phyloP scores from a whole-genome alignment of 2,888 invertebrate genomes.

The Callosobruchus maculatus region DNA sequence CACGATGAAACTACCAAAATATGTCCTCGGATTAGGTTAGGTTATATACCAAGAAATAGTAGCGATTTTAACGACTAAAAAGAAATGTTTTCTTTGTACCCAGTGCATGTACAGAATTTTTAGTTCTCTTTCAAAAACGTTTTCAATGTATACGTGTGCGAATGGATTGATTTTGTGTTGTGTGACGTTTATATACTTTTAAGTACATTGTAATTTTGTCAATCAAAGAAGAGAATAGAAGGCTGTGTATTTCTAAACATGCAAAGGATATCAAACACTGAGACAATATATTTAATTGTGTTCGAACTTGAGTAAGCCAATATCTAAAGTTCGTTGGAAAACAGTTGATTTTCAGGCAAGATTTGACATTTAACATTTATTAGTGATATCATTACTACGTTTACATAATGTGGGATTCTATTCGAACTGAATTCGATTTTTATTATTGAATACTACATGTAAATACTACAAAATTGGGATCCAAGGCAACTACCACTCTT shows the following conservation, averaged over 20 bases:
- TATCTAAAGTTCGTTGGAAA: too few species aligned
- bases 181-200: not conserved
- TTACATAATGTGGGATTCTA: too few species aligned
- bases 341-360: too few species aligned
- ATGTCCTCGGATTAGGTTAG: slow-evolving; percentile 77
- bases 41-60: not conserved
- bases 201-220: not conserved
- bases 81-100: not conserved
- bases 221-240: not conserved
- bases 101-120: not conserved
- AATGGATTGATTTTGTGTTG: not conserved
- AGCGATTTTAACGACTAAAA: not conserved
- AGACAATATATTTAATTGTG: not conserved
- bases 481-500: too few species aligned
- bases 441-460: too few species aligned
- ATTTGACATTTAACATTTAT: too few species aligned
- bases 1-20: slow-evolving; percentile 80
- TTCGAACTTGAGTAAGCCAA: not conserved
- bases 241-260: not conserved
- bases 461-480: too few species aligned
- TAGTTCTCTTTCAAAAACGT: not conserved
- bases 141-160: not conserved
- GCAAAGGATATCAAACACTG: not conserved
- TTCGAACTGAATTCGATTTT: too few species aligned
- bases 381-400: not conserved